Percentiles rank a stretch among this genome's conserved stretches.
Conservation (phyloP, 2,113 vertebrate genomes). For the Puntigrus tetrazona region DNA sequence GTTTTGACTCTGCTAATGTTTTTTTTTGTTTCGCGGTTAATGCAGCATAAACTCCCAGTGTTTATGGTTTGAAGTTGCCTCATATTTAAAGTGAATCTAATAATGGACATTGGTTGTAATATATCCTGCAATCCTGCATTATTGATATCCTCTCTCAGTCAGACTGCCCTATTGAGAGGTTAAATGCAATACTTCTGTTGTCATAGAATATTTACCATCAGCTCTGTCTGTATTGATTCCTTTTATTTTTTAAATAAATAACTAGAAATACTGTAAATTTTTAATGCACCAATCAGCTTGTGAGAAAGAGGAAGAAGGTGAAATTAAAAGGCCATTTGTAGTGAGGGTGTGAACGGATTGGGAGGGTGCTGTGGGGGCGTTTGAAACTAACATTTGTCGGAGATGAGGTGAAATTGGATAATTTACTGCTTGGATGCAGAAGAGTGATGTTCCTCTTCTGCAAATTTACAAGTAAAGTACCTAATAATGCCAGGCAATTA, state of each 20-base stretch:
- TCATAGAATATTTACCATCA: slow-evolving; percentile 66
- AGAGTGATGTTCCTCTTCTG: slow-evolving; percentile 76
- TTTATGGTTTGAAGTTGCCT: slow-evolving; percentile 50
- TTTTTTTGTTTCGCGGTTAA: slow-evolving; percentile 61
- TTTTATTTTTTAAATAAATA: slow-evolving; percentile 58
- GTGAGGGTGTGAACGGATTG: slow-evolving; percentile 49
- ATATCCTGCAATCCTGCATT: slow-evolving; percentile 57
- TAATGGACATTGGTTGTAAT: slow-evolving; percentile 60
- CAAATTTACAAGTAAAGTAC: slow-evolving; percentile 81
- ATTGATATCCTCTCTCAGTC: slow-evolving; percentile 64
- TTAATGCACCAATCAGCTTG: slow-evolving; percentile 61
- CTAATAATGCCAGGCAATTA: slow-evolving; percentile 81
- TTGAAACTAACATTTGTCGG: slow-evolving; percentile 61
- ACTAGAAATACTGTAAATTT: slow-evolving; percentile 57
- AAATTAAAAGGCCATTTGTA: slow-evolving; percentile 4
- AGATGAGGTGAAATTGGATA: slow-evolving; percentile 79
- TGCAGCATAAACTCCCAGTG: slow-evolving; percentile 50
- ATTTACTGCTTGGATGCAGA: slow-evolving; percentile 81
- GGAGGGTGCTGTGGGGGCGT: slow-evolving; percentile 38
- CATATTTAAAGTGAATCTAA: slow-evolving; percentile 64
- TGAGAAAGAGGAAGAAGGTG: slow-evolving; percentile 32
- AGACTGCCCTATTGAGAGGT: slow-evolving; percentile 62
- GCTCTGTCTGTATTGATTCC: slow-evolving; percentile 62
- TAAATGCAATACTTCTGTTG: slow-evolving; percentile 67
- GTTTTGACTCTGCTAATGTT: slow-evolving; percentile 59